Evolutionary conservation across 1,140 invertebrate genomes (phyloP), one percentile per base, ranked within the genome.

Genomic region (Macrotrachela quadricornifera): DNA sequence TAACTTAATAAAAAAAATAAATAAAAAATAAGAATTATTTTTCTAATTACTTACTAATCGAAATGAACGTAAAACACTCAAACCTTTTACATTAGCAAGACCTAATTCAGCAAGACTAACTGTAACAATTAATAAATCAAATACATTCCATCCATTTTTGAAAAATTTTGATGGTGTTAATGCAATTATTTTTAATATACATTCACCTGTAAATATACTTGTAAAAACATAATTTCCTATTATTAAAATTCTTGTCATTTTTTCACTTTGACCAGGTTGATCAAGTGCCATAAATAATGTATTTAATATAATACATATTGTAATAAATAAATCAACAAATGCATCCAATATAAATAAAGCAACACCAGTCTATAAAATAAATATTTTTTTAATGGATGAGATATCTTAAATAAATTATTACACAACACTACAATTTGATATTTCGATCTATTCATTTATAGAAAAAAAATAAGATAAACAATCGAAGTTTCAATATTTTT

Each of bases 251-350:
- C 4, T 14, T 18, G 80, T 82, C 71, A 85, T 87, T 42, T 78
- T 78, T 50, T 80, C 75, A 43, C 79, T 78, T 70, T 87, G 84
- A 63, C 85, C 78, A 69, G 94, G 90, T 71, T 91, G 84, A 72
- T 96, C 91, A 73, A 94, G 72, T 49, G 86, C 88, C 90, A 96
- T 96, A 50, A 87, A 88, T 58, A 94, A 76, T 88, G 95, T 96
- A 74, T 97, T 97, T 55, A 95, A 70, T 60, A 86, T 85, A 66
- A 97, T 96, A 73, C 94, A 88, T 71, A 92, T 78, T 88, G 96
- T 95, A 69, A 96, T 96, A 63, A 88, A 79, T 81, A 96, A 94
- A 74, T 96, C 91, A 74, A 96, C n/a, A n/a, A n/a, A n/a, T n/a
- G n/a, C n/a, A n/a, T n/a, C n/a, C n/a, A n/a, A n/a, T n/a, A n/a